Evolutionary conservation across 2,113 vertebrate species (phyloP), one percentile per base, ranked within the genome.

Genomic region (Psophia crepitans): DNA sequence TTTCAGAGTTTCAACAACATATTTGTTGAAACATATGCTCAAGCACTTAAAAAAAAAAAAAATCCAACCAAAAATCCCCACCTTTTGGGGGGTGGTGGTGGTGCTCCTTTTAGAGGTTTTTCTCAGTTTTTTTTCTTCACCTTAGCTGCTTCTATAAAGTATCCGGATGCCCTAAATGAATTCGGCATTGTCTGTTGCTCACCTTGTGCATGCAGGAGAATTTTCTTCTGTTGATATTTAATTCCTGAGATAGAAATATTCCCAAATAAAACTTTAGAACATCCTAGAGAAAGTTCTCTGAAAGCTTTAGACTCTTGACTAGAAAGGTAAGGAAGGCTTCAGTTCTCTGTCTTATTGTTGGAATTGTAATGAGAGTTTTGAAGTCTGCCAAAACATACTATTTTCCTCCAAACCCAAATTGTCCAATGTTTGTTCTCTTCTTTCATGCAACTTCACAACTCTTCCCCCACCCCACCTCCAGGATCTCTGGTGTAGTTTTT

Each of bases 261-360:
- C 13, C 32, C 64, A 84, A 43, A 30, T 64, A 75, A 81, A 78
- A 75, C 73, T 68, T 17, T 12, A 65, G 24, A 80, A 46, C 32
- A n/a, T 86, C 22, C 15, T n/a, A 35, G 32, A 35, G 39, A 70
- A 84, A 48, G 12, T 44, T 51, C 18, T 63, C 37, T 74, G 35
- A 84, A 88, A 89, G n/a, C 49, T 87, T 81, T 66, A 26, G 65
- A 51, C 26, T 44, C 51, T 80, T 89, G 27, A 81, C 37, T 81
- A 21, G 48, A 75, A 90, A 69, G 54, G 19, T 66, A 87, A 75
- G 46, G 33, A 84, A 77, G 30, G 21, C 41, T 78, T 93, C 43
- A 27, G 0, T 82, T 85, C 49, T 90, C 68, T 54, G 15, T 73
- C 76, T 8, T 77, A 22, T 84, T 78, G 33, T 78, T 60, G 21